Base-by-base conservation (phyloP, 1,140 invertebrate species). In the Octopus bimaculoides region DNA sequence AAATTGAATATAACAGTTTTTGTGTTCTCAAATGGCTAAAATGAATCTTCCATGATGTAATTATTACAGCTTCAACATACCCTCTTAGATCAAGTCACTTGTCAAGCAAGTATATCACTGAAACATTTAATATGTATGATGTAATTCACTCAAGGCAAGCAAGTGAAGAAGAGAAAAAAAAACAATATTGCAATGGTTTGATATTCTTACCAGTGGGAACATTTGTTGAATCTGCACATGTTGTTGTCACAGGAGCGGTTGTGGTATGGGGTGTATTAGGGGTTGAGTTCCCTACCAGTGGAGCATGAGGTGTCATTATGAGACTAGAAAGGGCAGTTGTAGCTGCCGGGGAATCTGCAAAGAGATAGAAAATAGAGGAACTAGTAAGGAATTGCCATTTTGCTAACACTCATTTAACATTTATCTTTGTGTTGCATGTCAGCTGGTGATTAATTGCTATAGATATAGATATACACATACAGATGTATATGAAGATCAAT, bases 301-400 rank as follows among this genome's bases (percentile, higher is more conserved):
- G 80, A n/a, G 83, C 83, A 55, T 83, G 84, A 17, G 85, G 86
- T 9, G 85, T 81, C 79, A 85, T 85, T 53, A 86, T 82, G 4
- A 87, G 83, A 79, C 82, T 84, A 52, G 85, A 83, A 41, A 87
- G 80, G 17, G 86, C 83, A 6, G 82, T 82, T 12, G 84, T 80
- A 14, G 82, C 81, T 26, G 81, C 77, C 54, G 82, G 84, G 10
- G 85, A 77, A 82, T 86, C 85, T 85, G 81, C 53, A 80, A 80
- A 80, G 76, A 17, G 77, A 52, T 69, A 75, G 20, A 52, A 52
- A 55, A 52, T 26, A 9, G 26, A 41, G 26, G 26, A 41, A 41
- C 26, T 41, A 3, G 26, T 41, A 3, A 41, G 0, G 26, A 41
- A 41, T 41, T 41, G 26, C 26, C 26, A 41, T 41, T 41, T 41